phyloP scores from a whole-genome alignment of 2,888 invertebrate species.

The Zelleria hepariella region DNA sequence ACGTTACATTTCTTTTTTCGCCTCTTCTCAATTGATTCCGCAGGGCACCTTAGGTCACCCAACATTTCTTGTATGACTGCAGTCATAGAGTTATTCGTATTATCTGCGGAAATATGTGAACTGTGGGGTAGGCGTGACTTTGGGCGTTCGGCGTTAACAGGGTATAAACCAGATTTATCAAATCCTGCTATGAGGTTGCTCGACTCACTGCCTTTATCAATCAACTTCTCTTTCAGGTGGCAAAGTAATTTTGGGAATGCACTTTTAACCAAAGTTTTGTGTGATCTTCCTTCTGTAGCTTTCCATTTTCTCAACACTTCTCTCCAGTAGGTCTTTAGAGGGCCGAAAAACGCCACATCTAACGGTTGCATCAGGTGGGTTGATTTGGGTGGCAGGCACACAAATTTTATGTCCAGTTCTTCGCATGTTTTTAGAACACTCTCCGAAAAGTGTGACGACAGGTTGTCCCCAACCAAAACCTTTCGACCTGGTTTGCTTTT shows the following conservation, averaged over 20 bases:
- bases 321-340: slow-evolving; percentile 25
- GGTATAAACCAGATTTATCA: slow-evolving; percentile 10
- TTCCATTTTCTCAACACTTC: slow-evolving; percentile 21
- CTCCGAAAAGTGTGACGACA: slow-evolving; percentile 27
- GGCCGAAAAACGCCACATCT: slow-evolving; percentile 30
- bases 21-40: neutral
- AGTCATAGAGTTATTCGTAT: slow-evolving; percentile 5
- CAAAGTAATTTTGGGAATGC: slow-evolving; percentile 10
- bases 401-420: slow-evolving; percentile 29
- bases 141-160: slow-evolving; percentile 12
- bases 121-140: slow-evolving; percentile 10
- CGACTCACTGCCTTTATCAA: slow-evolving; percentile 5
- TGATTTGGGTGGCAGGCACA: slow-evolving; percentile 29
- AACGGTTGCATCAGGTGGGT: slow-evolving; percentile 33
- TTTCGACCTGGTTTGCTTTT: slow-evolving; percentile 24
- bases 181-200: slow-evolving; percentile 12
- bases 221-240: slow-evolving; percentile 7
- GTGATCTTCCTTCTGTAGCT: slow-evolving; percentile 3
- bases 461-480: slow-evolving; percentile 37
- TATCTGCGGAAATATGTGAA: neutral
- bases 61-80: slow-evolving; percentile 10
- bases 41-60: slow-evolving; percentile 8
- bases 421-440: slow-evolving; percentile 26
- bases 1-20: slow-evolving; percentile 1
- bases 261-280: slow-evolving; percentile 11